Base-by-base conservation (phyloP, 1,140 invertebrate species). In the Rhyacophila brunnea region DNA sequence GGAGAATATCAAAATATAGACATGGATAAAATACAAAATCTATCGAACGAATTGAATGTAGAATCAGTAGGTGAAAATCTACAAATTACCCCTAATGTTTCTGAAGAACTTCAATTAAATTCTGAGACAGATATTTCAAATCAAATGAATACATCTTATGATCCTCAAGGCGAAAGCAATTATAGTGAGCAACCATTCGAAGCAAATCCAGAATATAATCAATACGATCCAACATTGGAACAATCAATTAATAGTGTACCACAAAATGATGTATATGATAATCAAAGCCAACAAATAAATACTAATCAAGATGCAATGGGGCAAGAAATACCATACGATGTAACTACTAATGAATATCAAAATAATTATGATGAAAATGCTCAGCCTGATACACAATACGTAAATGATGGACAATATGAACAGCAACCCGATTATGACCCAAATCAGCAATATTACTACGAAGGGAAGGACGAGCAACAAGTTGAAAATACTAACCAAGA, bases 371-470 rank as follows among this genome's bases (percentile, higher is more conserved):
- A 3, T 28, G 23, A 28, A 28, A 28, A 28, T 28, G 4, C 4
- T 42, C 49, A 52, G 14, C 19, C 14, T 44, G 23, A 50, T 36
- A 19, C 17, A 14, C 48, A 49, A 49, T 17, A 52, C 38, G 20
- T 13, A 2, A 40, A 54, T 23, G 20, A 51, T 14, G 19, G 9
- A 1, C 18, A 7, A 13, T 23, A 54, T 43, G 20, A 54, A 44
- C 10, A 18, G 6, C 36, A 14, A 20, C 7, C 6, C 14, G 55
- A 49, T 1, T 49, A 48, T 28, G 45, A 56, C 13, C 17, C 53
- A 20, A 48, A 56, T 14, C 55, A 57, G 17, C 55, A 57, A 43
- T 57, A 57, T 49, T 50, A 50, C 18, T 49, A 57, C 7, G 45
- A 47, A n/a, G 10, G 46, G 19, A 54, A 54, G 15, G 6, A 17